Conservation (phyloP, 2,113 vertebrate genomes). For the Rana temporaria region DNA sequence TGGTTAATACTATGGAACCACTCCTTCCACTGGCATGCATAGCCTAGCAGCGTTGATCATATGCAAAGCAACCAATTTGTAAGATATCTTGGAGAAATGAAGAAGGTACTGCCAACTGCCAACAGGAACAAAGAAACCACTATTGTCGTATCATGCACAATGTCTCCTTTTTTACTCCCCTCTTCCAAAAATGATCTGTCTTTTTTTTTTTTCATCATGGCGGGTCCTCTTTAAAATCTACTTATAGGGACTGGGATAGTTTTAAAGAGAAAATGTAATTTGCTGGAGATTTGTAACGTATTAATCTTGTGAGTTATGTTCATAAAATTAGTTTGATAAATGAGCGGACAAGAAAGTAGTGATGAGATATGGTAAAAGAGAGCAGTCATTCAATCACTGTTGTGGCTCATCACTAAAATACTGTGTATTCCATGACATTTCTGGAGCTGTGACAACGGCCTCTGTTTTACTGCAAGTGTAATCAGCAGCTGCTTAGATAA, state of each 20-base stretch:
- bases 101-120: too few species aligned
- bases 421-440: slow-evolving; percentile 49
- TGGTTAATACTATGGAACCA: too few species aligned
- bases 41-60: too few species aligned
- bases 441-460: slow-evolving; percentile 42
- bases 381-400: slow-evolving; percentile 50
- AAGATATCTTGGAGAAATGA: too few species aligned
- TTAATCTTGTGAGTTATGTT: slow-evolving; percentile 32
- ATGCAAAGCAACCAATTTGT: too few species aligned
- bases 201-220: too few species aligned
- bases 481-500: slow-evolving; percentile 38
- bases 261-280: slow-evolving; percentile 14
- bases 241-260: neutral
- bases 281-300: slow-evolving; percentile 33
- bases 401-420: slow-evolving; percentile 43
- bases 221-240: too few species aligned
- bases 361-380: slow-evolving; percentile 40
- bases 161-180: too few species aligned
- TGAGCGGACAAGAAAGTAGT: slow-evolving; percentile 32
- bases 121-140: too few species aligned
- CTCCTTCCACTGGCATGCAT: too few species aligned
- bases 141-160: too few species aligned
- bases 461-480: neutral
- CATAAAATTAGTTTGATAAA: slow-evolving; percentile 52
- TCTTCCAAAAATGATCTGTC: too few species aligned